These are phyloP conservation scores for Patella vulgata DNA, from an alignment of 1,140 invertebrate species.

Conservation along the genomic window DNA sequence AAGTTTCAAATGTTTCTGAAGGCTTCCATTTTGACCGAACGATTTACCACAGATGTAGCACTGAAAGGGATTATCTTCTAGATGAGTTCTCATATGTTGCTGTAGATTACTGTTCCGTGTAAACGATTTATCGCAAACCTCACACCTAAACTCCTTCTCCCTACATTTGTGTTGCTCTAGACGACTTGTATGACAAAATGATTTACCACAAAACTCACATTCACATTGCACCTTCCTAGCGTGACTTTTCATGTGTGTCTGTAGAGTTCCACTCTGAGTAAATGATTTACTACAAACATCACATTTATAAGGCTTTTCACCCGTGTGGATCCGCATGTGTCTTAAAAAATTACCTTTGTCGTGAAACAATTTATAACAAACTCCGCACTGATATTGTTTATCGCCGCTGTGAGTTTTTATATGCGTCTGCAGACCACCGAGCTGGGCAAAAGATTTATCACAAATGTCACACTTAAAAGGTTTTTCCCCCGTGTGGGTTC, in stretches of 20 bases:
- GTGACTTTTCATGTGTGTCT: not conserved
- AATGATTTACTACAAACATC: too few species aligned
- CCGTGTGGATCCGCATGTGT: too few species aligned
- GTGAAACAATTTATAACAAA: not conserved
- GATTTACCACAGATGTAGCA: conserved; percentile 64
- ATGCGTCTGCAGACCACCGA: not conserved
- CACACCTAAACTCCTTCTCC: conserved; percentile 41
- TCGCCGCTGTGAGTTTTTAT: conserved; percentile 9
- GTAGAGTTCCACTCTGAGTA: too few species aligned
- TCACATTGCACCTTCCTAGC: too few species aligned
- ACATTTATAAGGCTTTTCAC: too few species aligned
- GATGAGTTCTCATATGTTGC: conserved; percentile 58
- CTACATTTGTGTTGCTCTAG: too few species aligned
- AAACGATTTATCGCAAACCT: conserved; percentile 56
- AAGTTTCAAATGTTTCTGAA: conserved; percentile 79
- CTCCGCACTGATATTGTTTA: conserved; percentile 2
- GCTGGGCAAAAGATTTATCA: too few species aligned
- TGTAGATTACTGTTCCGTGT: conserved; percentile 63
- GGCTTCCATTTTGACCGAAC: conserved; percentile 67
- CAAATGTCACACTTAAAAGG: too few species aligned
- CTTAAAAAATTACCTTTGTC: not conserved
- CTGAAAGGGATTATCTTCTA: conserved; percentile 61
- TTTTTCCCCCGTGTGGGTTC: too few species aligned
- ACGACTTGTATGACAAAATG: too few species aligned
- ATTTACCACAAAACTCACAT: not conserved